Conservation (phyloP, 2,797 vertebrate genomes). For the Cetoscarus ocellatus region DNA sequence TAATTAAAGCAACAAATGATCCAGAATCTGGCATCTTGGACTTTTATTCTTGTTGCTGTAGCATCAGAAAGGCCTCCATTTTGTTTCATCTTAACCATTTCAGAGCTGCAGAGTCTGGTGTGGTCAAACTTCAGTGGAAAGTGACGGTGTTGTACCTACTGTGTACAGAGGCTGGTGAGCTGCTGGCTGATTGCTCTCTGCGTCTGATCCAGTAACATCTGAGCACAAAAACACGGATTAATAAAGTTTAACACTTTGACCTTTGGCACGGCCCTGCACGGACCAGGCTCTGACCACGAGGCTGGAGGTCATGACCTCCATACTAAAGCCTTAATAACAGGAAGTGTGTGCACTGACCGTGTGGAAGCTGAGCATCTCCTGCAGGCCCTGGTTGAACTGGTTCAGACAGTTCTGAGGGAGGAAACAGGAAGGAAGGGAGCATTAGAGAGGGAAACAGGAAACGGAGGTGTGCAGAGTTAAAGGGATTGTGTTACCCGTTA, state of each 20-base stretch:
- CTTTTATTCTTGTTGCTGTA: no score
- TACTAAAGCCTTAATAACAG: neutral
- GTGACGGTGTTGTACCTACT: conserved; percentile 64
- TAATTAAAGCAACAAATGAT: no score
- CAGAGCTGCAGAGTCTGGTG: conserved; percentile 14
- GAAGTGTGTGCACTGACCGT: conserved; percentile 68
- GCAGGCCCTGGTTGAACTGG: conserved; percentile 83
- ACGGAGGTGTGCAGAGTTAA: neutral
- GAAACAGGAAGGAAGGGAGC: conserved; percentile 44
- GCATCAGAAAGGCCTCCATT: no score
- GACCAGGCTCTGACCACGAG: no score
- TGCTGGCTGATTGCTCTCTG: conserved; percentile 84
- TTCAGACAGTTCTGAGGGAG: conserved; percentile 76
- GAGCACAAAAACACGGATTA: conserved; percentile 25
- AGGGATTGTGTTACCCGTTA: no score
- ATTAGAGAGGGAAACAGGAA: conserved; percentile 15
- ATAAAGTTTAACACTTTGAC: neutral
- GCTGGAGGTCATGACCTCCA: no score
- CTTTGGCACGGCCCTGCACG: no score
- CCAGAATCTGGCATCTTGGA: no score
- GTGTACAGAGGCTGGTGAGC: conserved; percentile 78
- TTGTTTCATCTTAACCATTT: neutral
- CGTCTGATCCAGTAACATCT: conserved; percentile 86
- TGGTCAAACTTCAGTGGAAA: neutral
- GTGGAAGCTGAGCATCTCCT: conserved; percentile 85